A percentile compares a stretch with the other conserved stretches of the same genome.
Conservation (phyloP, 2,113 vertebrate genomes). For the Zootoca vivipara region DNA sequence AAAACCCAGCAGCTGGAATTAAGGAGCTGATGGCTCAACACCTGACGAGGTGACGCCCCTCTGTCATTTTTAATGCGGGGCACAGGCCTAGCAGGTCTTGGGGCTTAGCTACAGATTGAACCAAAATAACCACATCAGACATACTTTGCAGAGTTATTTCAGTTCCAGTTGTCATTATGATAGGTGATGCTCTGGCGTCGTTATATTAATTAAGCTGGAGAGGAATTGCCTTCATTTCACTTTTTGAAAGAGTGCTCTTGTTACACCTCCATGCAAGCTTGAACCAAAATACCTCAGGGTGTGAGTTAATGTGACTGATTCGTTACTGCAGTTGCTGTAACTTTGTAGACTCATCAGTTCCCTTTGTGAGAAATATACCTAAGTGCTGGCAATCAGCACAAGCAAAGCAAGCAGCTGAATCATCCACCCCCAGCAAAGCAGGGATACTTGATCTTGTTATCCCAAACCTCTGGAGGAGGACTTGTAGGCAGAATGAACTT, state of each 20-base stretch:
- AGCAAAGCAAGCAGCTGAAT: slow-evolving; percentile 25
- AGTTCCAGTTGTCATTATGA: not conserved
- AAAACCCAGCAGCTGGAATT: slow-evolving; percentile 12
- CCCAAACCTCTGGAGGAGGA: not conserved
- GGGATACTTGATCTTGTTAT: slow-evolving; percentile 24
- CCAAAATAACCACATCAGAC: slow-evolving; percentile 12
- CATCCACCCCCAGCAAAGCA: not conserved
- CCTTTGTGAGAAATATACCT: not conserved
- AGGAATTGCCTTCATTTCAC: not conserved
- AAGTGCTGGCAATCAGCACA: not conserved
- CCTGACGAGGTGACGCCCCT: not conserved
- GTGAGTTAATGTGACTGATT: slow-evolving; percentile 22
- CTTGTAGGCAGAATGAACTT: not conserved
- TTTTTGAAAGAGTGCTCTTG: slow-evolving; percentile 3
- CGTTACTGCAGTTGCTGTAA: not conserved
- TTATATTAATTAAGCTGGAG: slow-evolving; percentile 22
- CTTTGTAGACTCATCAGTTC: slow-evolving; percentile 6
- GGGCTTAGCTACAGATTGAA: not conserved
- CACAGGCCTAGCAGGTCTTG: not conserved
- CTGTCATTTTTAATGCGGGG: not conserved
- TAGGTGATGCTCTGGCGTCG: slow-evolving; percentile 6
- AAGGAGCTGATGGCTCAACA: not conserved
- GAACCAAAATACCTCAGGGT: slow-evolving; percentile 14
- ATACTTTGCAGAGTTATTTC: slow-evolving; percentile 7
- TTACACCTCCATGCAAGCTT: not conserved